Base-by-base conservation (phyloP, 1,140 invertebrate genomes). In the Aphaenogaster ashmeadi region DNA sequence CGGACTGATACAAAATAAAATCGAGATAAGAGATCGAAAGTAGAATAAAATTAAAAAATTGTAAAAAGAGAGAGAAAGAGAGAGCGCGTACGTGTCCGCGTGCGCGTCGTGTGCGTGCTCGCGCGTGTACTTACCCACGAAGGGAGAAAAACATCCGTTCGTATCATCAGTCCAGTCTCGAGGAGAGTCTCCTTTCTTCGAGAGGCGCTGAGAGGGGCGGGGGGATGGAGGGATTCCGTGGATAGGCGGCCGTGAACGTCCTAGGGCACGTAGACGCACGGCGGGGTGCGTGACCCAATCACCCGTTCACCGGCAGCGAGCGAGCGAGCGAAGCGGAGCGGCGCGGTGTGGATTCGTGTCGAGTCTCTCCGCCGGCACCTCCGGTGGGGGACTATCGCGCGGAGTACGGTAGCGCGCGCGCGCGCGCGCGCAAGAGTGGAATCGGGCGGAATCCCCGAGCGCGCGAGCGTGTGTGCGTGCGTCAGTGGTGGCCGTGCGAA, bases 251-350 rank as follows among this genome's bases (percentile, higher is more conserved):
- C 94, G 91, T 94, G 94, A 94, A 94, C 94, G 94, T 94, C 94
- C 94, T 94, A 94, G 93, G 93, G 91, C 91, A 93, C 90, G 91
- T 93, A 94, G 90, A 93, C 92, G 90, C 79, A 90, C 91, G 90
- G 58, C 91, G 93, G 93, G 94, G 93, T 94, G 94, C 93, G 93
- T 95, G 94, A 95, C 94, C 93, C 91, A 94, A 94, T 94, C 94
- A 94, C 92, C 91, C 93, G 94, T 93, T 94, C 94, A 92, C 93
- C 91, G 89, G 67, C 90, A 75, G 75, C 77, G 86, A 71, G 69
- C 79, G 86, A 72, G 78, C 75, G 87, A 67, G 60, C 74, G 79
- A 74, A 79, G 88, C 88, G 88, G 88, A 27, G 11, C 47, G 47
- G 44, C 8, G 86, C 78, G 74, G 66, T 74, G 91, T 89, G 91